phyloP scores from a whole-genome alignment of 2,888 invertebrate genomes.

The Drosophila basisetae region DNA sequence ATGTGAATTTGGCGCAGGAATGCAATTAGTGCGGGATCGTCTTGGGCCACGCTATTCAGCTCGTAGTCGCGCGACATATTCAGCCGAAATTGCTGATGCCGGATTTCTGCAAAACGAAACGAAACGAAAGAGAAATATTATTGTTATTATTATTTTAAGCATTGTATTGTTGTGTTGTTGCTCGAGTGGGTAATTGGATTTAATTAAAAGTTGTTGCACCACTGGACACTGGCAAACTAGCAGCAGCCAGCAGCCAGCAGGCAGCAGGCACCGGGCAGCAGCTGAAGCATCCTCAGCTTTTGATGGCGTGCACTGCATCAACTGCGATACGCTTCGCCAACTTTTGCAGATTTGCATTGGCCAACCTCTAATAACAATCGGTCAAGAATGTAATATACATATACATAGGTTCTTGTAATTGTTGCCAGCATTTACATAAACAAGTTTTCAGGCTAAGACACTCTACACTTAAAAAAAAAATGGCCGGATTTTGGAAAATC shows the following conservation, averaged over 20 bases:
- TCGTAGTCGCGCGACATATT: constrained; percentile 93
- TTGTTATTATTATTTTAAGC: neutral
- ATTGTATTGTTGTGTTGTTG: constrained; percentile 20
- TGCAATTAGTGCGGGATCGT: constrained; percentile 90
- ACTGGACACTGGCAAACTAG: constrained; percentile 57
- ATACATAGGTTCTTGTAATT: constrained; percentile 6
- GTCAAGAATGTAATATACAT: constrained; percentile 21
- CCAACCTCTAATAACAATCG: constrained; percentile 28
- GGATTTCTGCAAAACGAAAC: constrained; percentile 86
- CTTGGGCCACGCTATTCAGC: constrained; percentile 90
- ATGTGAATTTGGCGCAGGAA: constrained; percentile 91
- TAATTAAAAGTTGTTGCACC: constrained; percentile 77
- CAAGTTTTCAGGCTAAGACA: neutral
- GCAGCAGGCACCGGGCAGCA: neutral
- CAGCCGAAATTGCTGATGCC: constrained; percentile 91
- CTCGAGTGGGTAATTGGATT: constrained; percentile 61
- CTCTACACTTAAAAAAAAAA: neutral
- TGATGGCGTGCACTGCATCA: constrained; percentile 62
- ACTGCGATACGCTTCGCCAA: constrained; percentile 66
- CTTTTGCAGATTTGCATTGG: constrained; percentile 71
- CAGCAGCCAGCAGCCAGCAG: neutral
- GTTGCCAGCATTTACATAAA: constrained; percentile 13
- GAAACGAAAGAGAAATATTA: neutral
- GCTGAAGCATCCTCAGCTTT: constrained; percentile 5
- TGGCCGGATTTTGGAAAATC: neutral